A percentile compares a stretch with the other conserved stretches of the same genome.
Conservation (phyloP, 2,797 vertebrate genomes). For the Pristis pectinata region DNA sequence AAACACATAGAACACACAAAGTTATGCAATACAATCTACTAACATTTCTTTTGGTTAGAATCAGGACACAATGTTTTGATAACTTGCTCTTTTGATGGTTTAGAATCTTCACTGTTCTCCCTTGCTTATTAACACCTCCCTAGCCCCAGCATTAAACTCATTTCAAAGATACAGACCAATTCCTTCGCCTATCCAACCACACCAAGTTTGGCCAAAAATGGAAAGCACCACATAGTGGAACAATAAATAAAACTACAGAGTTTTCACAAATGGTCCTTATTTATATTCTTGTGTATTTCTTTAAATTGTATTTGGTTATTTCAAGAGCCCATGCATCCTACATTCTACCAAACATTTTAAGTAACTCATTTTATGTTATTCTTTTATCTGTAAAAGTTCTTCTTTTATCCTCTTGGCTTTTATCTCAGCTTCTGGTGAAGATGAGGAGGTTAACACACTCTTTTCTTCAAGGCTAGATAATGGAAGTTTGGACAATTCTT, state of each 20-base stretch:
- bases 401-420: background rate
- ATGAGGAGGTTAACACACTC: no score
- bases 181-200: no score
- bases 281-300: background rate
- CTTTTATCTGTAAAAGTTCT: background rate
- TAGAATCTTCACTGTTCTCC: background rate
- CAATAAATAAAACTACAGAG: background rate
- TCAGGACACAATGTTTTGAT: background rate
- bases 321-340: background rate
- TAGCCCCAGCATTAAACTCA: background rate
- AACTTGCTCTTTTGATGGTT: background rate
- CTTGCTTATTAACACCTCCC: background rate
- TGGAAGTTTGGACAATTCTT: background rate
- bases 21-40: background rate
- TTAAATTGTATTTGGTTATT: background rate
- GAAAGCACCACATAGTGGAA: background rate
- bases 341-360: background rate
- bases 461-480: no score
- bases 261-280: background rate
- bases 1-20: background rate
- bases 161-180: background rate
- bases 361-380: background rate
- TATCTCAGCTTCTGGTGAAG: background rate
- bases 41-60: background rate
- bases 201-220: no score